These are phyloP conservation scores for Urocolius indicus DNA, from an alignment of 2,113 vertebrate species.

Conservation along the genomic window DNA sequence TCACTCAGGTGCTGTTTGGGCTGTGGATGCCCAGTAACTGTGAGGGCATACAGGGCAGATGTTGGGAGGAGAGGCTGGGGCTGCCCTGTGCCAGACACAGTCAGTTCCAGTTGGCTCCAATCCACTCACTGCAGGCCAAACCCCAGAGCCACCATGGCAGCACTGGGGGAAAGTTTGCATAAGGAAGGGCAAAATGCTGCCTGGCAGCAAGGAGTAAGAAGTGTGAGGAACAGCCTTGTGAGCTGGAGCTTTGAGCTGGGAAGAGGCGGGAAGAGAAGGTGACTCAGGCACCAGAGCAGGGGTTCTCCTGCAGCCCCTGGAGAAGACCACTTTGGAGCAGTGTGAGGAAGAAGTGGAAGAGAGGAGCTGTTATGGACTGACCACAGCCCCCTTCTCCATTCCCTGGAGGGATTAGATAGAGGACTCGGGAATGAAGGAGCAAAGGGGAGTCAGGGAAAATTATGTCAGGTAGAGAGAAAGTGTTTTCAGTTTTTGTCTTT, in stretches of 20 bases:
- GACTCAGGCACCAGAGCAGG: neutral
- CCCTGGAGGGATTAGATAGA: neutral
- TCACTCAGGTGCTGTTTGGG: accelerated
- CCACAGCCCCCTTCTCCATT: neutral
- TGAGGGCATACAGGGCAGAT: accelerated
- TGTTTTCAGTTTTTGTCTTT: neutral
- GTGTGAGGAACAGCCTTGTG: neutral
- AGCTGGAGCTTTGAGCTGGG: accelerated
- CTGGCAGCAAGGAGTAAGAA: no score
- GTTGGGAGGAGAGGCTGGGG: accelerated
- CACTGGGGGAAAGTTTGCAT: accelerated
- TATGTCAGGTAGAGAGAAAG: no score
- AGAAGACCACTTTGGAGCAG: neutral
- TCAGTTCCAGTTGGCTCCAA: neutral
- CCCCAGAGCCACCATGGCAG: accelerated
- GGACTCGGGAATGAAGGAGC: neutral
- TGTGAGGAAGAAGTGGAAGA: neutral
- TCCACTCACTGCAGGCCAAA: accelerated
- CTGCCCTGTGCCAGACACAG: neutral
- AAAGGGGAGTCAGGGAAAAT: neutral
- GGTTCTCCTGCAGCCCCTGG: neutral
- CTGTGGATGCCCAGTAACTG: accelerated
- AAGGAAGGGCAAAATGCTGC: neutral
- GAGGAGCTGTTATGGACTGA: neutral
- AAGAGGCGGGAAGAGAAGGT: neutral